Conservation (phyloP, 2,888 invertebrate species). For the Xestobium rufovillosum region DNA sequence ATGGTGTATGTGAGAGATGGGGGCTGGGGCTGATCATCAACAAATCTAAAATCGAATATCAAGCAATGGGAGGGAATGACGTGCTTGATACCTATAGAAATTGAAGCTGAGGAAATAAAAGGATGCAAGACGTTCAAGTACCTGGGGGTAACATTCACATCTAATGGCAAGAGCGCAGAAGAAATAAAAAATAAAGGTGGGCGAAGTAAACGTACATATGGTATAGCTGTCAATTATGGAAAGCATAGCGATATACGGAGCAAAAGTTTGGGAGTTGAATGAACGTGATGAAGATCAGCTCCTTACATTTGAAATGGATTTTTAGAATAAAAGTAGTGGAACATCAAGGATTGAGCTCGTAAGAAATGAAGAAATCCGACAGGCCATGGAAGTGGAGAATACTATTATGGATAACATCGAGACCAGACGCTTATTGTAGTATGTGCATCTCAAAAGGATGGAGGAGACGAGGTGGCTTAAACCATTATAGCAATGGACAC, state of each 20-base stretch:
- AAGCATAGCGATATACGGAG: background rate
- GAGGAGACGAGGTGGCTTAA: background rate
- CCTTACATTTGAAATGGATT: constrained; percentile 1
- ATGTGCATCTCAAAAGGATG: constrained; percentile 4
- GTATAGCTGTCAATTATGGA: background rate
- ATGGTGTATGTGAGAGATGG: too few relatives aligned
- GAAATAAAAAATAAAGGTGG: background rate
- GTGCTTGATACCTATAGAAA: background rate
- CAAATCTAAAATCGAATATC: background rate
- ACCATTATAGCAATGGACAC: background rate
- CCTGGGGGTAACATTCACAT: constrained; percentile 6
- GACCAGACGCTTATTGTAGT: background rate
- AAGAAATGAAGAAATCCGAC: background rate
- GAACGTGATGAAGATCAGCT: constrained; percentile 1
- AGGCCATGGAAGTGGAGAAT: background rate
- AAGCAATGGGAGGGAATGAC: background rate
- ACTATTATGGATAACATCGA: background rate
- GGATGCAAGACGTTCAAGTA: constrained; percentile 1
- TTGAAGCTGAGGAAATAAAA: constrained; percentile 4
- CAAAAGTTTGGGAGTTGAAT: constrained; percentile 1
- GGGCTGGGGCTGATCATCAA: constrained; percentile 1
- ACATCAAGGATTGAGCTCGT: constrained; percentile 1
- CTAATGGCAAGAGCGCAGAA: constrained; percentile 2
- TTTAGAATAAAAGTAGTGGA: background rate
- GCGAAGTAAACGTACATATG: too few relatives aligned